A percentile compares a stretch with the other conserved stretches of the same genome.
Evolutionary conservation across 2,888 invertebrate species (phyloP).

Genomic region (Pterobdella sp.): DNA sequence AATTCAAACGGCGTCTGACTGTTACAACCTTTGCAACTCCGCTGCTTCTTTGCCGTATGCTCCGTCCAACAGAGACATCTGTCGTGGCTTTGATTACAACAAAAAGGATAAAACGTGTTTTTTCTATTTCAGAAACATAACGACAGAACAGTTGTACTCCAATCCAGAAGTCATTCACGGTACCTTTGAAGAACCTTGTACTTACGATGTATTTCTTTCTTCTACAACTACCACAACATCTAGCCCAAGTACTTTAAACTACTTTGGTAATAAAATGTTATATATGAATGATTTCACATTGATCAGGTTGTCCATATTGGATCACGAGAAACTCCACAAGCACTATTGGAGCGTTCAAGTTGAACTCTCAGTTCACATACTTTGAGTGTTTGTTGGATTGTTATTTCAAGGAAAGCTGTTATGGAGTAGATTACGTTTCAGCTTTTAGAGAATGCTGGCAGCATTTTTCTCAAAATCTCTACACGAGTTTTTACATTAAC

Average conservation of each 20-base stretch:
- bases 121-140: neutral
- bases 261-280: too few species aligned
- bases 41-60: neutral
- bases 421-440: constrained; percentile 10
- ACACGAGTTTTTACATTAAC: neutral
- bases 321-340: neutral
- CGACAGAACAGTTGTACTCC: neutral
- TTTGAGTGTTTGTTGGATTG: constrained; percentile 1
- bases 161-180: constrained; percentile 17
- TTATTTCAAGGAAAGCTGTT: neutral
- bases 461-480: neutral
- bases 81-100: constrained; percentile 25
- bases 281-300: too few species aligned
- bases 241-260: neutral
- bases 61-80: neutral
- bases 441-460: constrained; percentile 12
- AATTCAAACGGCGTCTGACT: neutral
- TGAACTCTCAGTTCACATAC: neutral
- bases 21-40: neutral
- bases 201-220: neutral
- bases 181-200: constrained; percentile 17
- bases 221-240: constrained; percentile 13
- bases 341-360: neutral
- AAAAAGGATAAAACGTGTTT: constrained; percentile 8
- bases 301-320: constrained; percentile 17